Conservation (phyloP, 2,888 invertebrate species). For the Pammene aurita region DNA sequence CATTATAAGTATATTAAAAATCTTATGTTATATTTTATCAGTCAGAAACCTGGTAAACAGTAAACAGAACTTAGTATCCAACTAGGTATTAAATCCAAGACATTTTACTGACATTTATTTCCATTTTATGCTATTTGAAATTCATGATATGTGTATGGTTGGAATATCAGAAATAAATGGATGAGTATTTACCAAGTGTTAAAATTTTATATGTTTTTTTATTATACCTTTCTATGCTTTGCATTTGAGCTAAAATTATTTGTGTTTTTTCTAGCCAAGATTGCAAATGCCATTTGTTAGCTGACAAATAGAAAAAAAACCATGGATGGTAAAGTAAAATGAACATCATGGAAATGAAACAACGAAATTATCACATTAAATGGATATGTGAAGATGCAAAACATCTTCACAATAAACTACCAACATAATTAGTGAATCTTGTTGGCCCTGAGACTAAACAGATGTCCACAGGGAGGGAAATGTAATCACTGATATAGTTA, state of each 20-base stretch:
- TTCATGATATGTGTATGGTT: slow-evolving; percentile 63
- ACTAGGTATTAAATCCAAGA: no score
- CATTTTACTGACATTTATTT: not conserved
- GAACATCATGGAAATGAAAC: slow-evolving; percentile 50
- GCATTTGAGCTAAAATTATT: slow-evolving; percentile 32
- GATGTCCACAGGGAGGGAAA: slow-evolving; percentile 77
- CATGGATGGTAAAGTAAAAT: slow-evolving; percentile 77
- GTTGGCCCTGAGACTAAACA: slow-evolving; percentile 58
- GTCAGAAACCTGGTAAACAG: no score
- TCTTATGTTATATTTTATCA: no score
- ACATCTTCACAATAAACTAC: slow-evolving; percentile 49
- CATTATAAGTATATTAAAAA: no score
- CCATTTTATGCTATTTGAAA: slow-evolving; percentile 37
- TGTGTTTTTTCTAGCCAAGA: slow-evolving; percentile 63
- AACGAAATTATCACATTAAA: slow-evolving; percentile 47
- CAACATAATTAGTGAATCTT: slow-evolving; percentile 67
- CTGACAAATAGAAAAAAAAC: slow-evolving; percentile 52
- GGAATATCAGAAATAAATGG: slow-evolving; percentile 43
- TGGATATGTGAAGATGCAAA: slow-evolving; percentile 55
- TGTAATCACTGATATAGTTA: slow-evolving; percentile 80
- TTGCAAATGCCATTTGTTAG: slow-evolving; percentile 45
- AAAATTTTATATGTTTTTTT: slow-evolving; percentile 42
- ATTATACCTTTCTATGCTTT: slow-evolving; percentile 4
- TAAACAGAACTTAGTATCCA: no score
- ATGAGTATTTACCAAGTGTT: slow-evolving; percentile 46